Conservation (phyloP, 1,140 invertebrate genomes). For the Diorhabda sublineata region DNA sequence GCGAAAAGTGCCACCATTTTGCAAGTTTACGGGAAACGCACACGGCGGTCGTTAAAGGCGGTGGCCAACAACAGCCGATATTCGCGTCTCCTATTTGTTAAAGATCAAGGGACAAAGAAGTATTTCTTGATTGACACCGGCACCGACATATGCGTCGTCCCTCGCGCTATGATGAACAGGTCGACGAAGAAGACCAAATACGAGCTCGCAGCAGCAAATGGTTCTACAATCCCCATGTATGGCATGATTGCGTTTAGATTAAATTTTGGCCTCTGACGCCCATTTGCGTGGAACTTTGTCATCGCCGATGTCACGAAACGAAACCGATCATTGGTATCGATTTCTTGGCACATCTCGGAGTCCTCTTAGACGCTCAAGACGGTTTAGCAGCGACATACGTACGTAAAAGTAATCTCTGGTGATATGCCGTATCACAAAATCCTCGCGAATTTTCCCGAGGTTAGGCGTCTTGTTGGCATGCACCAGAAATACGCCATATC, state of each 20-base stretch:
- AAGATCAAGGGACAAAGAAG: conserved; percentile 14
- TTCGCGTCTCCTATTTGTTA: conserved; percentile 16
- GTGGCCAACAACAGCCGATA: neutral
- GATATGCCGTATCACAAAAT: no score
- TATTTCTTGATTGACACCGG: conserved; percentile 27
- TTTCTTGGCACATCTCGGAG: no score
- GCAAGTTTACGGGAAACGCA: conserved; percentile 10
- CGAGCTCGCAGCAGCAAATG: conserved; percentile 13
- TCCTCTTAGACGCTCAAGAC: no score
- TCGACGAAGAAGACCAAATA: neutral
- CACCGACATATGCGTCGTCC: conserved; percentile 37
- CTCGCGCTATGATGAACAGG: conserved; percentile 18
- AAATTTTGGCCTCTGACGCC: conserved; percentile 24
- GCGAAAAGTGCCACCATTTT: no score
- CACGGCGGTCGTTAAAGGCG: conserved; percentile 14
- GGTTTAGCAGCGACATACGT: no score
- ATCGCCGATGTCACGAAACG: no score
- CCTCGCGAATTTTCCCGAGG: no score
- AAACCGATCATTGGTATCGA: no score
- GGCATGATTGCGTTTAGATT: conserved; percentile 32
- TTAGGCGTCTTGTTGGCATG: no score
- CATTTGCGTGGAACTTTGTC: no score
- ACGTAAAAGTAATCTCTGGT: no score
- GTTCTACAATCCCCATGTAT: conserved; percentile 4
- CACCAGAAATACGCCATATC: no score